Evolutionary conservation across 2,888 invertebrate genomes (phyloP).

Genomic region (Monopis laevigella): DNA sequence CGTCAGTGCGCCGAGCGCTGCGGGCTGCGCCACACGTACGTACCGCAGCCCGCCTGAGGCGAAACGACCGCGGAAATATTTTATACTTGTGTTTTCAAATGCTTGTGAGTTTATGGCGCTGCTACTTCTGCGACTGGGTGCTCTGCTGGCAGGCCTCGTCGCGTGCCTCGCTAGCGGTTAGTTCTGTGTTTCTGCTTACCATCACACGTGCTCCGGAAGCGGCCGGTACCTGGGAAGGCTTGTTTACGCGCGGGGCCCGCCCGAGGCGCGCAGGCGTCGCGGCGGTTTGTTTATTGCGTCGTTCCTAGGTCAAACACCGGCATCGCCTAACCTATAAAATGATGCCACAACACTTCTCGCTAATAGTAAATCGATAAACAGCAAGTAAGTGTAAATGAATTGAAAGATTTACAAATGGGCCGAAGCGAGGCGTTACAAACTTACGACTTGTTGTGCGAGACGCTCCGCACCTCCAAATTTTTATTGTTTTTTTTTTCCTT

Average conservation of each 20-base stretch:
- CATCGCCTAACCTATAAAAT: conserved; percentile 11
- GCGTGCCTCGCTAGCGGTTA: conserved; percentile 53
- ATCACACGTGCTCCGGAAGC: conserved; percentile 9
- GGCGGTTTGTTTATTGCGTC: conserved; percentile 9
- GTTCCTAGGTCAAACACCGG: conserved; percentile 12
- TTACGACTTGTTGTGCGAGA: no score
- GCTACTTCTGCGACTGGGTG: conserved; percentile 75
- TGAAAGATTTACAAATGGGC: no score
- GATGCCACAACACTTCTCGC: neutral
- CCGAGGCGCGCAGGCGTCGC: conserved; percentile 11
- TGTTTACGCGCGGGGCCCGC: conserved; percentile 11
- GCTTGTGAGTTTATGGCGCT: conserved; percentile 82
- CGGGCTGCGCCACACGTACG: conserved; percentile 30
- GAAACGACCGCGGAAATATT: conserved; percentile 47
- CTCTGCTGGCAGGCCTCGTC: conserved; percentile 58
- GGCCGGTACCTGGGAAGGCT: conserved; percentile 1
- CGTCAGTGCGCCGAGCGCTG: conserved; percentile 30
- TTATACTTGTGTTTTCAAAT: conserved; percentile 59
- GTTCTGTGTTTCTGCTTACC: conserved; percentile 21
- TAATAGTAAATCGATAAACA: conserved; percentile 2
- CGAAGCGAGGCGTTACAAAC: no score
- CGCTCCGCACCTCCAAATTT: no score
- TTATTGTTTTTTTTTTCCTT: no score
- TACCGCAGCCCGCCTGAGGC: conserved; percentile 53
- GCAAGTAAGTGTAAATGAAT: no score